A percentile compares a stretch with the other conserved stretches of the same genome.
These are phyloP conservation scores for Loripinus fragilis DNA, from an alignment of 2,888 invertebrate species.

Conservation along the genomic window DNA sequence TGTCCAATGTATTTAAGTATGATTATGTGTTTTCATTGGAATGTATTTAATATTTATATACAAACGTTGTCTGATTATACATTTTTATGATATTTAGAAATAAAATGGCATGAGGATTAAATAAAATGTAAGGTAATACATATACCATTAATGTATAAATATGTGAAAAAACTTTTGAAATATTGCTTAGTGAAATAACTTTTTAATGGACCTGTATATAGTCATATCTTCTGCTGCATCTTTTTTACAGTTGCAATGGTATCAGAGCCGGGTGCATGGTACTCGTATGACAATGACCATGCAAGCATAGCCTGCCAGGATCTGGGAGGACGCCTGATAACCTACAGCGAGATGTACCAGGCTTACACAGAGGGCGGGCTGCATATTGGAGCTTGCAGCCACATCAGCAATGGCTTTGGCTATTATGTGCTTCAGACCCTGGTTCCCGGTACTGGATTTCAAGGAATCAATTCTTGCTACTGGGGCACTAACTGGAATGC, in stretches of 20 bases:
- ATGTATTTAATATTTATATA: too few species aligned
- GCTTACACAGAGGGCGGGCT: not conserved
- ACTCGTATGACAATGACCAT: not conserved
- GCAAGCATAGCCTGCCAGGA: not conserved
- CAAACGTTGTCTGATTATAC: too few species aligned
- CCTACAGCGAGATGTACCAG: not conserved
- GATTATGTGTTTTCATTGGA: too few species aligned
- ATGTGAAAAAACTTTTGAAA: too few species aligned
- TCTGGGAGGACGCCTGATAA: not conserved
- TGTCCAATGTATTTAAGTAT: too few species aligned
- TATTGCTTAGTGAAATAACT: too few species aligned
- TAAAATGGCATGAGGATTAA: too few species aligned
- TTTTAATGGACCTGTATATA: too few species aligned
- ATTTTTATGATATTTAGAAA: too few species aligned
- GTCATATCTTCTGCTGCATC: too few species aligned
- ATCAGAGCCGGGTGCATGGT: not conserved
- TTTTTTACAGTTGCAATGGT: not conserved
- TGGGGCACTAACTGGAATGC: not conserved
- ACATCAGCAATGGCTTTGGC: not conserved
- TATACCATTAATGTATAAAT: too few species aligned
- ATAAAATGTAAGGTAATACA: too few species aligned
- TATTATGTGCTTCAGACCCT: not conserved
- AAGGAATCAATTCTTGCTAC: not conserved
- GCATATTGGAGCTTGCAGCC: not conserved
- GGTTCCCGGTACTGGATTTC: not conserved